Conservation (phyloP, 2,113 vertebrate species). For the Myotis yumanensis region DNA sequence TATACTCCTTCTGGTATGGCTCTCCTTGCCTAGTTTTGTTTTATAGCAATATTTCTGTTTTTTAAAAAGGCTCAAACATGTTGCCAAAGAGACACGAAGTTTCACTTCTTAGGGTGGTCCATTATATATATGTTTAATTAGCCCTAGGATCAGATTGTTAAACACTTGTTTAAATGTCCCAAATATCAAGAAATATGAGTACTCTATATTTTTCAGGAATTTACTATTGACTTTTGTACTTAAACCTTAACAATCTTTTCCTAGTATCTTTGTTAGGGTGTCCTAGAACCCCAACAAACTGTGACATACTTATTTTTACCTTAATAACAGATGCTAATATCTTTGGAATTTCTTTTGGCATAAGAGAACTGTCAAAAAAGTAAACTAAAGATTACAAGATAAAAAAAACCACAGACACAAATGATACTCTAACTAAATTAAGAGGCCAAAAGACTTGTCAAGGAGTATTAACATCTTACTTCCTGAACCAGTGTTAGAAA, state of each 20-base stretch:
- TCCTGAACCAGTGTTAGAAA: not conserved
- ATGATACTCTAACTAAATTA: not conserved
- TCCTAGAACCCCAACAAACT: not conserved
- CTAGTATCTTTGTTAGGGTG: not conserved
- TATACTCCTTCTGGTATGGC: constrained; percentile 6
- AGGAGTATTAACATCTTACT: not conserved
- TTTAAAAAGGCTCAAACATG: constrained; percentile 40
- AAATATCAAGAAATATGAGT: constrained; percentile 32
- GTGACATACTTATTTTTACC: constrained; percentile 7
- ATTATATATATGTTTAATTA: constrained; percentile 34
- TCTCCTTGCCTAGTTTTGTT: constrained; percentile 32
- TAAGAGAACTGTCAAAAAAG: not conserved
- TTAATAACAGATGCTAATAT: not conserved
- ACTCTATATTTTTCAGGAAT: constrained; percentile 20
- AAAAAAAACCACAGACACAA: not conserved
- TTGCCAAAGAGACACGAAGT: not conserved
- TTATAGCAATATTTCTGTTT: not conserved
- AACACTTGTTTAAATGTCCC: constrained; percentile 32
- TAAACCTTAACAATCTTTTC: constrained; percentile 18
- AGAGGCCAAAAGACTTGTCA: not conserved
- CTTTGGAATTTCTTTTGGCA: constrained; percentile 3
- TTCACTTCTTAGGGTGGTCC: constrained; percentile 9
- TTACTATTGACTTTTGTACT: constrained; percentile 41
- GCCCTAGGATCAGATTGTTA: constrained; percentile 23
- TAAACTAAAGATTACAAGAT: not conserved